A percentile compares a stretch with the other conserved stretches of the same genome.
Evolutionary conservation across 2,797 vertebrate genomes (phyloP).

Genomic region (Pygocentrus nattereri): DNA sequence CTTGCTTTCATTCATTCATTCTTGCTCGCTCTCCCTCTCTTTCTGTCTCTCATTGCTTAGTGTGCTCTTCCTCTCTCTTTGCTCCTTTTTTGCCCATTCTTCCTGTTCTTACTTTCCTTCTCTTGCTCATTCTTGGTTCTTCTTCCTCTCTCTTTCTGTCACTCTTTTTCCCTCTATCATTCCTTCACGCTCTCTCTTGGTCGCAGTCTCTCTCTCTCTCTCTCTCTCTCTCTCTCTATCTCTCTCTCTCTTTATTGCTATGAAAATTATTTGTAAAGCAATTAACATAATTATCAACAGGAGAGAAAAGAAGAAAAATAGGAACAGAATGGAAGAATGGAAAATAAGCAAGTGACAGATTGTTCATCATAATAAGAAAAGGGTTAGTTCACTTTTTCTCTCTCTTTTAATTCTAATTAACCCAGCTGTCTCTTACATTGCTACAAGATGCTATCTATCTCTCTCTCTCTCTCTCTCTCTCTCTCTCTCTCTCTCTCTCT

Average conservation of each 20-base stretch:
- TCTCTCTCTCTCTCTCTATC: not conserved
- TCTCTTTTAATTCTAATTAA: not conserved
- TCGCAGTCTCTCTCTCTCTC: no score
- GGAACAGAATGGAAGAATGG: not conserved
- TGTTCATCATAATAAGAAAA: not conserved
- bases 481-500: not conserved
- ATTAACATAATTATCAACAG: not conserved
- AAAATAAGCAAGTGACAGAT: not conserved
- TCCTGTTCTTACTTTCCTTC: no score
- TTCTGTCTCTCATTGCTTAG: not conserved
- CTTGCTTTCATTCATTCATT: not conserved
- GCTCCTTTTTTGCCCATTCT: no score
- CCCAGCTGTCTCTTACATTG: not conserved
- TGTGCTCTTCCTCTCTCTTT: no score
- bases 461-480: constrained; percentile 4
- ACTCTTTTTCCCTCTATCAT: no score
- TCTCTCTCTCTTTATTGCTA: not conserved
- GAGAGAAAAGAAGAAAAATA: not conserved
- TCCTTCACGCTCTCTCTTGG: no score
- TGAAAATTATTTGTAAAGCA: not conserved
- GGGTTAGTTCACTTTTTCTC: not conserved
- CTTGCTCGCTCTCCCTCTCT: not conserved
- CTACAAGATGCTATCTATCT: not conserved
- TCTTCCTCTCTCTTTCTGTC: no score
- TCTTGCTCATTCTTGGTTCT: no score